Evolutionary conservation across 2,113 vertebrate genomes (phyloP), one percentile per base, ranked within the genome.

Genomic region (Neolamprologus falcicula): DNA sequence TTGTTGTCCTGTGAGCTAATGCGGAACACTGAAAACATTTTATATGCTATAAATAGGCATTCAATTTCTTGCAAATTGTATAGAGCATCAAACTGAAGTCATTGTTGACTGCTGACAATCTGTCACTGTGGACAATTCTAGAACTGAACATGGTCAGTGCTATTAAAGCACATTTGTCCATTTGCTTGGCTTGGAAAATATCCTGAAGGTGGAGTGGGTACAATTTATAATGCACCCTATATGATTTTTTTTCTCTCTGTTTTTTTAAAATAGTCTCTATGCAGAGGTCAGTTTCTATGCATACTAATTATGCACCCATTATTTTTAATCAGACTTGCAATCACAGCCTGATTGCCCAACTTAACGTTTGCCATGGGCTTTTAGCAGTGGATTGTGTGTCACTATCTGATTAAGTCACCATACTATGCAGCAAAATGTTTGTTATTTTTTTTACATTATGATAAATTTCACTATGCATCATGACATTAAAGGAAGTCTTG

Each of bases 311-410:
- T 28, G 3, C 19, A 11, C 37, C 92, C 10, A 79, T 91, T 91
- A 88, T 87, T 84, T 35, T 66, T 84, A 86, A 89, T 87, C 61
- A 84, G 3, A 45, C 8, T 37, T 83, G 52, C 52, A 89, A 93
- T 94, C 85, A 91, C 24, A 42, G 47, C 40, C 55, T 92, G 76
- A 93, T 94, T 88, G 55, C 50, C 40, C 9, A 11, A 87, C 66
- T 84, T 42, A n/a, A n/a, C n/a, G n/a, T n/a, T n/a, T n/a, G 61
- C 88, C 61, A 66, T 7, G 9, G 35, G 52, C 42, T 82, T 68
- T 88, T 54, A 42, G 55, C 80, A 66, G 53, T 35, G 66, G n/a
- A 82, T 71, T 55, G 10, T 13, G 1, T 9, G 31, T 53, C 35
- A 47, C 24, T 61, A 31, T 91, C 37, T 86, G 89, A 91, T 91